These are phyloP conservation scores for Metaphire vulgaris DNA, from an alignment of 1,140 invertebrate genomes.

Conservation along the genomic window DNA sequence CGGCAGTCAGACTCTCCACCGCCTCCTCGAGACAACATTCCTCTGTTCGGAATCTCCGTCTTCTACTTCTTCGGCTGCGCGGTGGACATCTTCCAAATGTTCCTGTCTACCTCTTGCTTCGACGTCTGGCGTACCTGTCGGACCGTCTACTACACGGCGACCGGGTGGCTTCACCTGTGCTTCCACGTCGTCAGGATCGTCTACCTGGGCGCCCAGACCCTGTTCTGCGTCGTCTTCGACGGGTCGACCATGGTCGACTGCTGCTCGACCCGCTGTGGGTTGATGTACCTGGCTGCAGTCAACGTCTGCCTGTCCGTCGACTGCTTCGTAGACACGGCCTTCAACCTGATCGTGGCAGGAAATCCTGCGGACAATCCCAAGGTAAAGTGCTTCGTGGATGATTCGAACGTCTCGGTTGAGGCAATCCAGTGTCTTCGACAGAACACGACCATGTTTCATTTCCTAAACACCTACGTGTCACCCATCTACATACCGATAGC, in stretches of 20 bases:
- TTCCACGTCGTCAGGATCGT: not conserved
- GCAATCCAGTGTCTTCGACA: not conserved
- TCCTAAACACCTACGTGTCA: not conserved
- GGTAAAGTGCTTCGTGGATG: not conserved
- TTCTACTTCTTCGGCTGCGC: not conserved
- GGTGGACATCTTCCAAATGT: not conserved
- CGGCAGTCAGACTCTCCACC: not conserved
- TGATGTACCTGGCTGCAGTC: not conserved
- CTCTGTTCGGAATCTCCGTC: not conserved
- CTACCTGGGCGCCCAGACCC: not conserved
- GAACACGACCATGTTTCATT: not conserved
- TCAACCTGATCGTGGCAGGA: not conserved
- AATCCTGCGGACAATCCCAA: not conserved
- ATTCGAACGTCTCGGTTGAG: not conserved
- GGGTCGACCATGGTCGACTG: not conserved
- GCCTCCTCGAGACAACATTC: not conserved
- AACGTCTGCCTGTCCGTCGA: not conserved
- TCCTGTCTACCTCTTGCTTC: not conserved
- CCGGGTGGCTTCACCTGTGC: not conserved
- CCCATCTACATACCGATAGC: not conserved
- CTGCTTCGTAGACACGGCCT: not conserved
- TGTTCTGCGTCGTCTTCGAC: not conserved
- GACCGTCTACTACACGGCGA: not conserved
- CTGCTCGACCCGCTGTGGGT: not conserved
- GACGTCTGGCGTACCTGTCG: not conserved